Base-by-base conservation (phyloP, 2,888 invertebrate genomes). In the Chalcosyrphus nemorum region DNA sequence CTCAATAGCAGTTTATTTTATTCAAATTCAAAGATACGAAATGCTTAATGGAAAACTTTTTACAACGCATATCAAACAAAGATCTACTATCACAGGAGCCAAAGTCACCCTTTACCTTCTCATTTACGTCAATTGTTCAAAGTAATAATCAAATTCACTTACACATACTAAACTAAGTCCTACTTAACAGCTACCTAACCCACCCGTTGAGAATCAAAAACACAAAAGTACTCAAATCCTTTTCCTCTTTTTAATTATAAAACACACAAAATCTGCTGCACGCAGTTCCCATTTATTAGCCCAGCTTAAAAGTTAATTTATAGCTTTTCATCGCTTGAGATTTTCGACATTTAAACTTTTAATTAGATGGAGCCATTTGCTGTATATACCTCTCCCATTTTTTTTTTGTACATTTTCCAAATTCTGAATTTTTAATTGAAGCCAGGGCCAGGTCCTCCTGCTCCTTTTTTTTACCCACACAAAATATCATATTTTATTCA, bases 321-420 rank as follows among this genome's bases (percentile, higher is more conserved):
- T 82, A 54, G 61, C 38, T 45, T 71, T 63, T 41, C 45, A 50
- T 27, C 66, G 41, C 41, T 72, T 68, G 29, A 72, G 66, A 50
- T 66, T 72, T 82, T 72, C 21, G 50, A 32, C 63, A 41, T 65
- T 71, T 74, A 78, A 78, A 82, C 68, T 82, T 75, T 82, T 82
- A 78, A 72, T 77, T 68, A 72, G 61, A 74, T 38, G 47, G 27
- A 77, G 54, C 52, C 56, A 11, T 57, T 63, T 50, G 4, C 15
- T 50, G 4, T n/a, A 11, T 6, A 17, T 47, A 15, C 38, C 38
- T n/a, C 13, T 21, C 27, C 19, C 32, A 29, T 13, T 19, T 52
- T 41, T 50, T 47, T 57, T 6, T n/a, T n/a, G n/a, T n/a, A 1
- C 17, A n/a, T 21, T 29, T 29, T 61, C 17, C 15, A 35, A 45